Conservation (phyloP, 2,888 invertebrate genomes). For the Oscheius sp. region DNA sequence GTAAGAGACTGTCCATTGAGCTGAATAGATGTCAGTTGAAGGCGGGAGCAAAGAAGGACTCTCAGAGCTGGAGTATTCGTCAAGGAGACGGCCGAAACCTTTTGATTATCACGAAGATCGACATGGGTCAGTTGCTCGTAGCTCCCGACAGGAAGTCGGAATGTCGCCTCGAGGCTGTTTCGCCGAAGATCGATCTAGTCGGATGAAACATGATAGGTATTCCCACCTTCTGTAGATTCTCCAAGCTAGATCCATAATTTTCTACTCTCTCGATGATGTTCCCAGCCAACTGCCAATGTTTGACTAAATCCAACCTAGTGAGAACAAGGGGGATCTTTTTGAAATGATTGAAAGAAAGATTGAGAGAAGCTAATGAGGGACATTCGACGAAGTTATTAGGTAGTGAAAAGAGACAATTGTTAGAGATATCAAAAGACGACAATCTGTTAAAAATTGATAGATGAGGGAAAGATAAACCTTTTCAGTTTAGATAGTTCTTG, state of each 20-base stretch:
- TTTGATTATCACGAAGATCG: slow-evolving; percentile 72
- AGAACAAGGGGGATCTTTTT: slow-evolving; percentile 26
- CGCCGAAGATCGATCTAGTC: slow-evolving; percentile 38
- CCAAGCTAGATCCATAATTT: background rate
- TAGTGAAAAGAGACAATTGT: slow-evolving; percentile 55
- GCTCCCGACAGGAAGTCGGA: slow-evolving; percentile 40
- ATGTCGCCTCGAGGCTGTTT: slow-evolving; percentile 38
- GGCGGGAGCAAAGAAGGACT: slow-evolving; percentile 72
- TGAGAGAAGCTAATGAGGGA: slow-evolving; percentile 39
- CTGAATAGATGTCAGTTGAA: slow-evolving; percentile 71
- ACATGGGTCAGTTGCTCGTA: slow-evolving; percentile 63
- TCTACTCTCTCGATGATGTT: slow-evolving; percentile 41
- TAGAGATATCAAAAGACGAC: slow-evolving; percentile 51
- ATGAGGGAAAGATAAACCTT: slow-evolving; percentile 23
- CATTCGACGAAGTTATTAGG: slow-evolving; percentile 53
- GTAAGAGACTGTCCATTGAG: slow-evolving; percentile 72
- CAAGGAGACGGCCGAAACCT: slow-evolving; percentile 69
- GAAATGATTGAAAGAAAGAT: slow-evolving; percentile 57
- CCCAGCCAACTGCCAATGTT: slow-evolving; percentile 39
- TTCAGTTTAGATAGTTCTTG: slow-evolving; percentile 65
- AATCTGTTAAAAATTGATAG: slow-evolving; percentile 32
- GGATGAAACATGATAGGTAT: background rate
- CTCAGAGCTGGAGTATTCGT: slow-evolving; percentile 68
- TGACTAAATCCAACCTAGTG: slow-evolving; percentile 9
- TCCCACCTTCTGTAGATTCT: slow-evolving; percentile 21